Percentiles rank a stretch among this genome's conserved stretches.
Conservation (phyloP, 2,888 invertebrate genomes). For the Bhutanitis thaidina region DNA sequence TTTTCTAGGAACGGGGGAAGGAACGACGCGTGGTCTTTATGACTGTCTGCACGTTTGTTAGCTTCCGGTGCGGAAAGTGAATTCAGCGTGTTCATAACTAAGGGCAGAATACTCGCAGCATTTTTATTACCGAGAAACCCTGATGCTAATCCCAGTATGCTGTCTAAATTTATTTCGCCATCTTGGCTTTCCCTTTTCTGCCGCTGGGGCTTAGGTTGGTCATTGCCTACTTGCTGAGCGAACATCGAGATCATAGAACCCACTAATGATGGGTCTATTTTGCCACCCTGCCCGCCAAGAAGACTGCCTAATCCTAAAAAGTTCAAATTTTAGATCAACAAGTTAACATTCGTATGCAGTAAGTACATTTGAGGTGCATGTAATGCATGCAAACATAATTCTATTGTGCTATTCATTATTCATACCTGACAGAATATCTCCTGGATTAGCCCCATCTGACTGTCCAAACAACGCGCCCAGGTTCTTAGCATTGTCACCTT, state of each 20-base stretch:
- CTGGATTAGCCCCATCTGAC: slow-evolving; percentile 51
- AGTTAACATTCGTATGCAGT: too few relatives aligned
- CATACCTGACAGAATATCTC: slow-evolving; percentile 72
- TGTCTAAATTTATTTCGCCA: slow-evolving; percentile 72
- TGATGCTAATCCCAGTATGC: slow-evolving; percentile 77
- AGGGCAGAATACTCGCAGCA: slow-evolving; percentile 78
- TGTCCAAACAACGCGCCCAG: slow-evolving; percentile 54
- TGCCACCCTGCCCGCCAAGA: slow-evolving; percentile 79
- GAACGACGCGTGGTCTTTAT: slow-evolving; percentile 85
- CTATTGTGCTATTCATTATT: neutral
- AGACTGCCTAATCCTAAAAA: slow-evolving; percentile 71
- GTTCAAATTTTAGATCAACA: too few relatives aligned
- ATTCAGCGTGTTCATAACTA: slow-evolving; percentile 83
- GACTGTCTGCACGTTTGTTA: slow-evolving; percentile 79
- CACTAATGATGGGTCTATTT: slow-evolving; percentile 79
- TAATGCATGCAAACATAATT: too few relatives aligned
- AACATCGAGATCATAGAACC: slow-evolving; percentile 69
- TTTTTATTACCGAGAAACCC: slow-evolving; percentile 72
- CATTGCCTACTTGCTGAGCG: slow-evolving; percentile 56
- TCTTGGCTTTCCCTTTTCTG: slow-evolving; percentile 51
- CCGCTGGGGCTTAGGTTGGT: slow-evolving; percentile 35
- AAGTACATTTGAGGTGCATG: too few relatives aligned
- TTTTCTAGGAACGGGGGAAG: slow-evolving; percentile 83
- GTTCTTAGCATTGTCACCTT: slow-evolving; percentile 82
- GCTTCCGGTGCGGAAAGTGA: slow-evolving; percentile 82